Conservation (phyloP, 2,113 vertebrate genomes). For the Cervus canadensis region DNA sequence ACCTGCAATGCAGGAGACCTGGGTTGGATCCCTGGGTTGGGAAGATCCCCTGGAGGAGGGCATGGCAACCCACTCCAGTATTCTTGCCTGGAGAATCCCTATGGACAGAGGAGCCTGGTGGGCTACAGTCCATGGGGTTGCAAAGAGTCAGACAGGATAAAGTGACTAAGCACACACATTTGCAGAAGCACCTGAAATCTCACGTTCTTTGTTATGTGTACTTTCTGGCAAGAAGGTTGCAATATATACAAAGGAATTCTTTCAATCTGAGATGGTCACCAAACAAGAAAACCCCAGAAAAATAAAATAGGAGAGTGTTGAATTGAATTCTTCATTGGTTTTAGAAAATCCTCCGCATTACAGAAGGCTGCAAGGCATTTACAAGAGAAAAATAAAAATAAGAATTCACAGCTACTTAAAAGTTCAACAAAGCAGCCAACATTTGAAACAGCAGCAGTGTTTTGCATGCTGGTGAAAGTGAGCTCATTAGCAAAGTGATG, state of each 20-base stretch:
- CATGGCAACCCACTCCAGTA: neutral
- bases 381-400: neutral
- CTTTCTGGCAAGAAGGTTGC: neutral
- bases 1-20: neutral
- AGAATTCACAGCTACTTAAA: neutral
- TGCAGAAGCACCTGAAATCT: neutral
- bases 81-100: neutral
- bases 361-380: neutral
- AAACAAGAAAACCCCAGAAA: neutral
- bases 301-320: neutral
- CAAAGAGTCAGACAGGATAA: neutral
- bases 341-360: constrained; percentile 1
- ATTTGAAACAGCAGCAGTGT: neutral
- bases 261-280: neutral
- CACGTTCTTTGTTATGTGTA: neutral
- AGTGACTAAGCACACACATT: neutral
- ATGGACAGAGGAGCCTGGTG: neutral
- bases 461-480: constrained; percentile 28
- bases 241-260: neutral
- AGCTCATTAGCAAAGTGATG: constrained; percentile 48
- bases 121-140: neutral
- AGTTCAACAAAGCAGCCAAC: neutral
- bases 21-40: neutral
- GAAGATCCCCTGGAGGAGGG: neutral
- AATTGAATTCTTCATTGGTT: neutral